Percentiles rank a stretch among this genome's conserved stretches.
Evolutionary conservation across 1,140 invertebrate species (phyloP).

Genomic region (Zaprionus nigranus): DNA sequence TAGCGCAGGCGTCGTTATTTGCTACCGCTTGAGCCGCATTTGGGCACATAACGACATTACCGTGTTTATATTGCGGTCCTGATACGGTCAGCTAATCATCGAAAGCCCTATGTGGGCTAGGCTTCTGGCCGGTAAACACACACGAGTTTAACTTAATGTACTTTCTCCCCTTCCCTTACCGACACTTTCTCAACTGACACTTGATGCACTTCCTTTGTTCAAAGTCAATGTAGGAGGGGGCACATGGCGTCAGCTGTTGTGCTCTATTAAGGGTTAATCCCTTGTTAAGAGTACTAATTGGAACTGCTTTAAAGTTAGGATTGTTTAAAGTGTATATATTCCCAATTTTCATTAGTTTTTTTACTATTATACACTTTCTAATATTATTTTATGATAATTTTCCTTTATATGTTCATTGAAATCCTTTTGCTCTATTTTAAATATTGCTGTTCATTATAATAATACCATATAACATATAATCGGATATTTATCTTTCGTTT

Average conservation of each 20-base stretch:
- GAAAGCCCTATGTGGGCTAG: not conserved
- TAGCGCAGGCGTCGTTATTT: conserved; percentile 29
- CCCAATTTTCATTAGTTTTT: too few relatives aligned
- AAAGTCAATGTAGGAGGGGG: conserved; percentile 30
- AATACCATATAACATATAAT: too few relatives aligned
- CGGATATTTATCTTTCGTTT: too few relatives aligned
- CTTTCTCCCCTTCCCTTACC: not conserved
- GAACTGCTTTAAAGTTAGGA: not conserved
- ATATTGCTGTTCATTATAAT: too few relatives aligned
- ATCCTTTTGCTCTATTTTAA: too few relatives aligned
- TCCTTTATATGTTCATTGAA: too few relatives aligned
- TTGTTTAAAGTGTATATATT: not conserved
- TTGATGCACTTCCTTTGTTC: conserved; percentile 32
- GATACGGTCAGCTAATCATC: conserved; percentile 20
- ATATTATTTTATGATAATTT: too few relatives aligned
- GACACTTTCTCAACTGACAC: conserved; percentile 1
- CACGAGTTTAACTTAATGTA: not conserved
- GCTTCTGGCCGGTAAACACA: not conserved
- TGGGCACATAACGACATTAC: not conserved
- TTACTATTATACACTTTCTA: too few relatives aligned
- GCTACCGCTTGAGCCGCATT: not conserved
- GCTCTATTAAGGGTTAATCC: not conserved
- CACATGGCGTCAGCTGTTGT: conserved; percentile 26
- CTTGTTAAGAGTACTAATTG: not conserved
- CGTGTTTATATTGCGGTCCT: conserved; percentile 8